Evolutionary conservation across 1,140 invertebrate species (phyloP), one percentile per base, ranked within the genome.

Genomic region (Nasonia giraulti): DNA sequence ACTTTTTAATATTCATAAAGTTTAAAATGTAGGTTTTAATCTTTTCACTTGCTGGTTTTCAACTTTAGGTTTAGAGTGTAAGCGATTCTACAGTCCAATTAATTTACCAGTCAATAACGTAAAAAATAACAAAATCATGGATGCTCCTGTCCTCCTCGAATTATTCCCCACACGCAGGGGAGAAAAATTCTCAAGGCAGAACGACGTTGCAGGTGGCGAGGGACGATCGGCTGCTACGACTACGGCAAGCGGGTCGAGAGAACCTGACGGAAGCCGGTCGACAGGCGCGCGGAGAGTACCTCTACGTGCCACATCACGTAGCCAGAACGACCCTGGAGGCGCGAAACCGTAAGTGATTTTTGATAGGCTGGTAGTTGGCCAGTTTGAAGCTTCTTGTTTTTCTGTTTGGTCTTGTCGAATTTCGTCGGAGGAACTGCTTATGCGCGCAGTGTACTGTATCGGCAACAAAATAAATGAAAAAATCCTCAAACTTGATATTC

Each of bases 241-340:
- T 93, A 55, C 87, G 89, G 17, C 84, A 86, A 14, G 87, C 88
- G 12, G 87, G 87, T 2, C 87, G 87, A 33, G 90, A 92, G 73
- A 93, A 93, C 90, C 87, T 93, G 44, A 93, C 91, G 4, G 90
- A 91, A 85, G 89, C 89, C 14, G 90, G 90, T 83, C 90, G 91
- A 4, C 92, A 93, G 82, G 89, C 90, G 27, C 87, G 91, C 10
- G 91, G 92, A 3, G 92, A 93, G 82, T 93, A 93, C 62, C 87
- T 91, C 12, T 90, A 91, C 40, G 89, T 93, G 40, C 92, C 92
- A 10, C 90, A 92, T 85, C 90, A 92, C 75, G 88, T 93, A 50
- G 89, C 89, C 2, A 85, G 90, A 44, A 90, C 83, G 47, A 93
- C 92, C 27, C 81, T 93, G 69, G 92, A 92, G 73, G 87, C 88